Base-by-base conservation (phyloP, 2,888 invertebrate species). In the Drosophila stalkeri region DNA sequence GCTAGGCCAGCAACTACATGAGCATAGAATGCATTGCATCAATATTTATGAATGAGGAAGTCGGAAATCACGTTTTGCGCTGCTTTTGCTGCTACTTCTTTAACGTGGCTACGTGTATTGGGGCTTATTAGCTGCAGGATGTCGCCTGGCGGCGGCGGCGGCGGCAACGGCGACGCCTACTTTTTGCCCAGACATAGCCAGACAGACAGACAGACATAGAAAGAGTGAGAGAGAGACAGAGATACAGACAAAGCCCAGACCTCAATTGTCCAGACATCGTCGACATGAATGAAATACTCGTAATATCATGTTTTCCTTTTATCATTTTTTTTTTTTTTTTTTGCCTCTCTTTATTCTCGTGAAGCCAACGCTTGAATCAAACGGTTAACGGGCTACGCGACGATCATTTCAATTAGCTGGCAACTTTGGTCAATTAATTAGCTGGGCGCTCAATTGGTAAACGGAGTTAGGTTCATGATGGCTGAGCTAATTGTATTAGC, bases 21-120 rank as follows among this genome's bases (percentile, higher is more conserved):
- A 35, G 57, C 57, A 11, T 56, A 70, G 74, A 66, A 77, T 66
- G 69, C 68, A 43, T 23, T 39, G 39, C 85, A 85, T 85, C 80
- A 75, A 85, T 85, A 85, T 85, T 85, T 85, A 85, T 85, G 86
- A 85, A 86, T 81, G 72, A 87, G 86, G 86, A 87, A 87, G 77
- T 87, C 85, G 86, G 86, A 87, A 87, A 87, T 87, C 86, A 87
- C 86, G 86, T 87, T 75, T 78, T 61, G 76, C 66, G 68, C 27
- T 64, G 66, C 61, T 61, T 78, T 39, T 66, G 44, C 31, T 39
- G 44, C 41, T 43, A 33, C 44, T 27, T 33, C 31, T 51, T 20
- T 14, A 27, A 9, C 47, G 23, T 27, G 35, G 41, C 39, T 74
- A 82, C 77, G 85, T 82, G 74, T 73, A 74, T 57, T 74, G 77